phyloP scores from a whole-genome alignment of 2,113 vertebrate species.

The Oxyruncus cristatus region DNA sequence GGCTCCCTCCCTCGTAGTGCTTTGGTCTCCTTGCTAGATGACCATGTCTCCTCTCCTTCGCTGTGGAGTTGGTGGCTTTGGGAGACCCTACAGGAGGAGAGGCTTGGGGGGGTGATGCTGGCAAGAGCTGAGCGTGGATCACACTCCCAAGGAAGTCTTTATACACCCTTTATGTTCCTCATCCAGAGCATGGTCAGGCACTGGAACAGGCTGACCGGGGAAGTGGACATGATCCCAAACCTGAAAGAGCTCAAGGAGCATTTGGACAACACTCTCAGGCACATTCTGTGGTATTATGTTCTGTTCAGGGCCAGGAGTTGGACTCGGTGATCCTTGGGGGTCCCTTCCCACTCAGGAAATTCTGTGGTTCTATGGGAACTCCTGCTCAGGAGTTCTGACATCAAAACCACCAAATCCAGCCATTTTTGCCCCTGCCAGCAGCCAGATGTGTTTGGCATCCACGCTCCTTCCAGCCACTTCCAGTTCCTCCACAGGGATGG shows the following conservation, averaged over 20 bases:
- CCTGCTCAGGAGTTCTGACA: not conserved
- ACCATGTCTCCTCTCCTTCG: not conserved
- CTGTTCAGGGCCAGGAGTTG: not conserved
- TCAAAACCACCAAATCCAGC: not conserved
- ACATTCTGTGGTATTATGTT: not conserved
- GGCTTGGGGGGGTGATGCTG: not conserved
- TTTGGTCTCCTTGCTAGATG: not conserved
- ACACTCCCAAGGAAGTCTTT: not conserved
- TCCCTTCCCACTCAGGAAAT: not conserved
- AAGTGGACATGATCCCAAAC: rapidly evolving
- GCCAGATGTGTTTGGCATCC: not conserved
- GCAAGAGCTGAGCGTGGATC: not conserved
- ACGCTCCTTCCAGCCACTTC: not conserved
- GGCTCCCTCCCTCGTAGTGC: not conserved
- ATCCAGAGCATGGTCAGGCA: not conserved
- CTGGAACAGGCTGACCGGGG: not conserved
- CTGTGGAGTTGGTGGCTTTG: not conserved
- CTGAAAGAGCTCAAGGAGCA: not conserved
- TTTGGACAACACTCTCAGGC: rapidly evolving
- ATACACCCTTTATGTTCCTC: not conserved
- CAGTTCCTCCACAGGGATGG: not conserved
- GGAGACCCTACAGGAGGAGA: not conserved
- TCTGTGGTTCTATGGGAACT: not conserved
- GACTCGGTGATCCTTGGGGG: rapidly evolving
- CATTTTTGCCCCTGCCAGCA: not conserved